phyloP scores from a whole-genome alignment of 2,888 invertebrate species.

The Cephus runcator region DNA sequence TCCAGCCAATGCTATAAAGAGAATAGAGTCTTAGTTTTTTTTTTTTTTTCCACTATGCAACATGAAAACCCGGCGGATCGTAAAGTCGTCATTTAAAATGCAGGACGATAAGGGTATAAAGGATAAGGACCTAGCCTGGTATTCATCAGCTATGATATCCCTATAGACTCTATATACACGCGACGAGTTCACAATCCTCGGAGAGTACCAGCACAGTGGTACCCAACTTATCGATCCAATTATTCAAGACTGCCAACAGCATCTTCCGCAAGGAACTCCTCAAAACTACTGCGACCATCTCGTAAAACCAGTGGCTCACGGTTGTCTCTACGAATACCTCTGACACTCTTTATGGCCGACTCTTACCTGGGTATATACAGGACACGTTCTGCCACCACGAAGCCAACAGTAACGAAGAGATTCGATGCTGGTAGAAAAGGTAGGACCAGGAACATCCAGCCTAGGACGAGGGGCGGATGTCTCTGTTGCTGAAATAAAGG shows the following conservation, averaged over 20 bases:
- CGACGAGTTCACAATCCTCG: not conserved
- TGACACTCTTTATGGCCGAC: not conserved
- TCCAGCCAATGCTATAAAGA: slow-evolving; percentile 79
- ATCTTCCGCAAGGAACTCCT: not conserved
- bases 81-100: not conserved
- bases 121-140: not conserved
- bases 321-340: not conserved
- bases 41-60: not conserved
- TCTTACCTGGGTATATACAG: slow-evolving; percentile 87
- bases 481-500: slow-evolving; percentile 71
- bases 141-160: not conserved
- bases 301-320: not conserved
- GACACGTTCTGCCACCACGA: slow-evolving; percentile 88
- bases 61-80: not conserved
- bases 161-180: not conserved
- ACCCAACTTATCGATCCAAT: not conserved
- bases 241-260: not conserved
- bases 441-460: slow-evolving; percentile 78
- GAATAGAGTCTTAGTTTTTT: not conserved
- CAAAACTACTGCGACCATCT: not conserved
- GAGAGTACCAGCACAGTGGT: not conserved
- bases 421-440: slow-evolving; percentile 91
- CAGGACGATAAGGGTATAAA: not conserved
- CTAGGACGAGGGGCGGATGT: slow-evolving; percentile 75
- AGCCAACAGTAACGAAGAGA: slow-evolving; percentile 82